Percentiles rank a stretch among this genome's conserved stretches.
Evolutionary conservation across 2,113 vertebrate genomes (phyloP).

Genomic region (Sciurus niger): DNA sequence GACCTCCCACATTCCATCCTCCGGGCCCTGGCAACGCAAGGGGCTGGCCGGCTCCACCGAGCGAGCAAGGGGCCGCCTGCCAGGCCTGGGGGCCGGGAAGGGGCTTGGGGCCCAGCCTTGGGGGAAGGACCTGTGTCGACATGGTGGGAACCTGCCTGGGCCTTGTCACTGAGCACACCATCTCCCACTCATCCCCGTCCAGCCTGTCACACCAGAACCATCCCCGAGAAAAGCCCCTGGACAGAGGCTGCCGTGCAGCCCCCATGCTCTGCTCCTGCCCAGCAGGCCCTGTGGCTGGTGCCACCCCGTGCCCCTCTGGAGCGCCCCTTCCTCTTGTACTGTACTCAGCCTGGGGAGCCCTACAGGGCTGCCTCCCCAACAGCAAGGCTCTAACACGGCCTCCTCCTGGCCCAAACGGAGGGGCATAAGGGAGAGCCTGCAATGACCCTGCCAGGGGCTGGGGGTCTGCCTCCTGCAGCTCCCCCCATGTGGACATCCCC

Average conservation of each 20-base stretch:
- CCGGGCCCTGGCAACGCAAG: background rate
- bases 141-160: background rate
- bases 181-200: background rate
- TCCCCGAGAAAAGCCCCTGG: background rate
- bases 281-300: background rate
- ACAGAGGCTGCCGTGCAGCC: background rate
- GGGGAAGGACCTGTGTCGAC: background rate
- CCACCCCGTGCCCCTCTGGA: background rate
- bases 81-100: background rate
- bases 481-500: fast-evolving
- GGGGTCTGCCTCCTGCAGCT: background rate
- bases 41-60: background rate
- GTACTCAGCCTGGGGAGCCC: fast-evolving
- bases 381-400: too few relatives aligned
- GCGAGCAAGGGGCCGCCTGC: background rate
- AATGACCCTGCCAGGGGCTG: fast-evolving
- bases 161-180: background rate
- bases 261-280: background rate
- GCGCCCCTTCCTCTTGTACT: fast-evolving
- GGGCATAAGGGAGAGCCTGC: background rate
- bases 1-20: background rate
- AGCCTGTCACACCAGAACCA: background rate
- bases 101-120: background rate
- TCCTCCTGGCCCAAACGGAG: fast-evolving
- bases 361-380: background rate